Base-by-base conservation (phyloP, 2,797 vertebrate genomes). In the Crypturellus tataupa region DNA sequence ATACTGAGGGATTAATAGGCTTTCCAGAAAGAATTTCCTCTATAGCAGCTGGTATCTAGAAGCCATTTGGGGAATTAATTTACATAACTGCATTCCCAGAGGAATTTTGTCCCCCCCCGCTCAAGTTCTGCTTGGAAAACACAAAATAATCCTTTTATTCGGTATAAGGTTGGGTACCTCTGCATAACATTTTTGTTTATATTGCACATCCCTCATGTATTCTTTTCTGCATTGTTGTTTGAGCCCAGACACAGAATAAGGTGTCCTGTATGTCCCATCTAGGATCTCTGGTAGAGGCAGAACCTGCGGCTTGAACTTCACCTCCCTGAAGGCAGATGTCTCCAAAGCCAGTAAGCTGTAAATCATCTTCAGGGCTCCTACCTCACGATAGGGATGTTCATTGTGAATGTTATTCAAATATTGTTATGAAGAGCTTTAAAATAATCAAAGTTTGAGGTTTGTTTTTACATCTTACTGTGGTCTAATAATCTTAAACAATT, bases 201-300 rank as follows among this genome's bases (percentile, higher is more conserved):
- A 8, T 51, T 18, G 25, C 31, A 46, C 12, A 15, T 7, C 51
- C 58, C 17, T 27, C 12, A 2, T 59, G 46, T 1, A 0, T 46
- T 40, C 6, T 29, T 29, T 37, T 12, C 68, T 70, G 21, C 31
- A 20, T 55, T 31, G 6, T 12, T 39, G 12, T 49, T 46, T 78
- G 40, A 9, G 20, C 42, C 42, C 6, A 46, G 46, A 10, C 39
- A 67, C 6, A 8, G 69, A 55, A 20, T 12, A 19, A 21, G 24
- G 46, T 15, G 4, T 2, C 13, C 4, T 6, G 12, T 16, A 5
- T 2, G 20, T 10, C 5, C 31, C 10, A 69, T 11, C 25, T 25
- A 7, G 35, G 29, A 9, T 6, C 16, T 76, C 59, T n/a, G 31
- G 47, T 29, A 40, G 2, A 64, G 64, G 64, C 20, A 88, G 33